Conservation (phyloP, 2,113 vertebrate genomes). For the Chionis minor region DNA sequence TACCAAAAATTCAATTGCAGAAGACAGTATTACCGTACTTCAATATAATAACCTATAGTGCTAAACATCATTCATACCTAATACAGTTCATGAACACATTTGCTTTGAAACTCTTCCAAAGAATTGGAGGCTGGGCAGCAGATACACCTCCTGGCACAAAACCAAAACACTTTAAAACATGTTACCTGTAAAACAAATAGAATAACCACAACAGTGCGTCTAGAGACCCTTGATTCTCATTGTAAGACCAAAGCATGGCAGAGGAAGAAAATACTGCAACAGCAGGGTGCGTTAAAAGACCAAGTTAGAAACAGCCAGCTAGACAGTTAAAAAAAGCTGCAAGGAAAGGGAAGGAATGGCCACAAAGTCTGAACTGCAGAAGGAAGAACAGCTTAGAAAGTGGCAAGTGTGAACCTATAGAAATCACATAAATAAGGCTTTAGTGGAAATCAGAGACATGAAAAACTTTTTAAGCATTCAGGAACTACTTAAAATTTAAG, state of each 20-base stretch:
- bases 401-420: neutral
- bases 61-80: neutral
- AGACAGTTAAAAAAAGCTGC: neutral
- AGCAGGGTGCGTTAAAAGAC: neutral
- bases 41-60: neutral
- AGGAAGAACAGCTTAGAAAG: neutral
- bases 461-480: neutral
- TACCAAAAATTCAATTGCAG: neutral
- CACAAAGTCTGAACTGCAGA: neutral
- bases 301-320: neutral
- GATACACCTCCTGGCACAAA: conserved; percentile 6
- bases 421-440: neutral
- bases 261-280: neutral
- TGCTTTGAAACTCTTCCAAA: conserved; percentile 24
- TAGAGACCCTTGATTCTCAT: neutral
- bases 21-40: neutral
- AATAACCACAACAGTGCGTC: neutral
- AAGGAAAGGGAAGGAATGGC: neutral
- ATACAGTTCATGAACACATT: neutral
- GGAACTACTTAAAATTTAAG: neutral
- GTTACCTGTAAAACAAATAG: neutral
- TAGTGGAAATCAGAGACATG: neutral
- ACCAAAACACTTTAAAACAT: conserved; percentile 6
- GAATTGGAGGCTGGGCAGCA: neutral
- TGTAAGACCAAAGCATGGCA: neutral